Evolutionary conservation across 2,113 vertebrate species (phyloP).

Genomic region (Microcebus murinus): DNA sequence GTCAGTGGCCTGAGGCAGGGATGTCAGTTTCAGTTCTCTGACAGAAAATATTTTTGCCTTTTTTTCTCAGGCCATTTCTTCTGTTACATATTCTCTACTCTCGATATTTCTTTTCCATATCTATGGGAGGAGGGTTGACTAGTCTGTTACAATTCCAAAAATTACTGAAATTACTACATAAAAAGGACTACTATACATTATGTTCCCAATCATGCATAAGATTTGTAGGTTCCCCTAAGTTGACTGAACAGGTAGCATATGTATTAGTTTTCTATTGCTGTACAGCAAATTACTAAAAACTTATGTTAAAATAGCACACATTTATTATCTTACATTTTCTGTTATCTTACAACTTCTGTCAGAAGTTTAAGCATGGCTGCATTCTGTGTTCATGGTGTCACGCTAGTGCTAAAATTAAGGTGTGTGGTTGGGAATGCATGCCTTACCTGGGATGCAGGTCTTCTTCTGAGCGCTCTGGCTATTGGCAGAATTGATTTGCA

Average conservation of each 20-base stretch:
- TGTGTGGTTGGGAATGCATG: not conserved
- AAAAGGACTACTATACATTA: not conserved
- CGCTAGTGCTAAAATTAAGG: not conserved
- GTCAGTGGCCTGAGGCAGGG: no score
- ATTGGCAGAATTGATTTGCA: not conserved
- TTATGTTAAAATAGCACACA: not conserved
- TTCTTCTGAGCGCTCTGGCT: not conserved
- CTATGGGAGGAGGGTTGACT: no score
- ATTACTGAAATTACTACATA: not conserved
- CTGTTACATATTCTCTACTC: no score
- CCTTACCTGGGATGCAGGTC: not conserved
- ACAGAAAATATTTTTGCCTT: no score
- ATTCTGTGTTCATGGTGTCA: not conserved
- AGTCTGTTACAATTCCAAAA: not conserved
- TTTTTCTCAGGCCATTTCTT: no score
- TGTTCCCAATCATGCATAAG: not conserved
- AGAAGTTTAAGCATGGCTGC: not conserved
- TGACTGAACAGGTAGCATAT: not conserved
- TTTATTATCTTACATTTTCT: not conserved
- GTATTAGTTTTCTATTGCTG: not conserved
- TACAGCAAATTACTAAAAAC: not conserved
- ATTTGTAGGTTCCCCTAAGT: not conserved
- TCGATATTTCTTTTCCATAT: no score
- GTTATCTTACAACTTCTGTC: not conserved
- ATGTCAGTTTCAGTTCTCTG: no score